Evolutionary conservation across 2,888 invertebrate species (phyloP).

Genomic region (Yponomeuta cagnagella): DNA sequence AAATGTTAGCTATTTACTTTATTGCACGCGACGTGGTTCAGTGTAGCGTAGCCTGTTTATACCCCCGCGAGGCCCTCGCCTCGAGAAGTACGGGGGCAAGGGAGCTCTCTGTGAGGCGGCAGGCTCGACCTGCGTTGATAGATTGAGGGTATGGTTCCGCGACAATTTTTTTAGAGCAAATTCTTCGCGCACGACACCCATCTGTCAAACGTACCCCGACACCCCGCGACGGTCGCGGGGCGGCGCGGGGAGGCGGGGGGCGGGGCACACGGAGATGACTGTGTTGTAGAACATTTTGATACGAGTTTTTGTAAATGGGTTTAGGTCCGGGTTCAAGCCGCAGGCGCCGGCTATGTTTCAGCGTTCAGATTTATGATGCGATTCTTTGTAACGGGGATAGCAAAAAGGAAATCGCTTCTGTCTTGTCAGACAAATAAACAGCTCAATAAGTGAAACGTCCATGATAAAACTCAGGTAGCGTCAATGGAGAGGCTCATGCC

Average conservation of each 20-base stretch:
- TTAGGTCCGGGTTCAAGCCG: background rate
- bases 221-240: conserved; percentile 31
- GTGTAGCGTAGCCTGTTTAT: conserved; percentile 31
- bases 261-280: conserved; percentile 32
- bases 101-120: conserved; percentile 34
- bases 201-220: conserved; percentile 55
- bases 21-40: conserved; percentile 52
- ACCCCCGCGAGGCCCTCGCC: conserved; percentile 24
- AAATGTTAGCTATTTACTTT: conserved; percentile 72
- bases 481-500: background rate
- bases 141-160: conserved; percentile 43
- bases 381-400: background rate
- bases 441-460: background rate
- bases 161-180: conserved; percentile 60
- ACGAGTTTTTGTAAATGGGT: background rate
- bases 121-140: conserved; percentile 42
- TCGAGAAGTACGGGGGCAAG: conserved; percentile 20
- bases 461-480: background rate
- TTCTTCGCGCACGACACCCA: conserved; percentile 62
- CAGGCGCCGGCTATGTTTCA: background rate
- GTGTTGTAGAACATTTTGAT: conserved; percentile 23
- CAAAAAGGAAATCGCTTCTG: background rate
- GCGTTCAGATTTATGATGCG: background rate
- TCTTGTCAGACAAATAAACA: background rate
- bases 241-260: conserved; percentile 29